Conservation (phyloP, 2,113 vertebrate species). For the Phoxinus phoxinus region DNA sequence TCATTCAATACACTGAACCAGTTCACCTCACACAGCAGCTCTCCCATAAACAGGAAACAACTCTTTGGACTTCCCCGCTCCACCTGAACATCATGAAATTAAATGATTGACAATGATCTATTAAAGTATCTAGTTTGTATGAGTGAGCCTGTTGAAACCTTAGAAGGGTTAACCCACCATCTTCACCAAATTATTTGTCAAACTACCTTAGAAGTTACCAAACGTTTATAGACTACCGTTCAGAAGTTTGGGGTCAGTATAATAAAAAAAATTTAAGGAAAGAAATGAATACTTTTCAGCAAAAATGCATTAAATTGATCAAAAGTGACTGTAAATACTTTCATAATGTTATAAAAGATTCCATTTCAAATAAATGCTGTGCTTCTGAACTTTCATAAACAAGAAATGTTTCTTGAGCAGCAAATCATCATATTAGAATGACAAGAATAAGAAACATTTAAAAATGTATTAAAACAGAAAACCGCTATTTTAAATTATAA, state of each 20-base stretch:
- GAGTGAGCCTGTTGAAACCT: background rate
- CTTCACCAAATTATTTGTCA: background rate
- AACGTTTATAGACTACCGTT: background rate
- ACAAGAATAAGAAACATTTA: background rate
- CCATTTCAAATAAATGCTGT: background rate
- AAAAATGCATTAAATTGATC: background rate
- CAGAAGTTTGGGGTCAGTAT: background rate
- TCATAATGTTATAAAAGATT: background rate
- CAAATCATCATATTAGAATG: too few species aligned
- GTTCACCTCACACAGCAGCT: constrained; percentile 91
- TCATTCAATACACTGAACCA: constrained; percentile 93
- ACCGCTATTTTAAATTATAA: background rate
- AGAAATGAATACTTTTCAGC: too few species aligned
- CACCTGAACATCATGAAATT: constrained; percentile 74
- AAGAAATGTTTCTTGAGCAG: too few species aligned
- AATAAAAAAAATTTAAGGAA: too few species aligned
- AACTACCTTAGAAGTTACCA: background rate
- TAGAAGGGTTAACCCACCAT: background rate
- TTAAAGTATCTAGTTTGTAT: background rate
- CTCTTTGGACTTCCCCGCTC: constrained; percentile 97
- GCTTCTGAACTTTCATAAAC: background rate
- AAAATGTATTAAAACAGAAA: background rate
- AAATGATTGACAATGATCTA: background rate
- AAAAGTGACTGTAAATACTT: background rate
- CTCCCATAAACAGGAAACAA: constrained; percentile 94